Conservation (phyloP, 1,140 invertebrate species). For the Calliphora vicina region DNA sequence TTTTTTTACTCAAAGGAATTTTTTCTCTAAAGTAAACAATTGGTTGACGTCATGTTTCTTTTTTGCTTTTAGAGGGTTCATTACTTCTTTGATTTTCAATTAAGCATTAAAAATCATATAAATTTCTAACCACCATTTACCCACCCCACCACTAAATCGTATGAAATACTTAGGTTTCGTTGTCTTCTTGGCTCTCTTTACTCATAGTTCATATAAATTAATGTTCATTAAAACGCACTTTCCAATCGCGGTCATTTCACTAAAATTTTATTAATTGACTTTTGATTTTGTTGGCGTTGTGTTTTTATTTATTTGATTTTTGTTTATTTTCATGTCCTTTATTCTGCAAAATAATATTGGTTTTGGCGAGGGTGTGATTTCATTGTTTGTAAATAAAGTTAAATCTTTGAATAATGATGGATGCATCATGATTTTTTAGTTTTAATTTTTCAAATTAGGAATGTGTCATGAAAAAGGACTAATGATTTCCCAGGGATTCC, state of each 20-base stretch:
- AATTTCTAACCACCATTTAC: not conserved
- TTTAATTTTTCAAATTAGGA: no score
- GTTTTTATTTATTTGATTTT: not conserved
- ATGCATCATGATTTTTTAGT: no score
- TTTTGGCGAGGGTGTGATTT: not conserved
- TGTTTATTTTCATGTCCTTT: not conserved
- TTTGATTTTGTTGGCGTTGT: not conserved
- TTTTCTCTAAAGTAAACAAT: constrained; percentile 52
- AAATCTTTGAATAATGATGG: no score
- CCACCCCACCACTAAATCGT: not conserved
- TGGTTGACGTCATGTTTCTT: constrained; percentile 53
- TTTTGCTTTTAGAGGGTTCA: not conserved
- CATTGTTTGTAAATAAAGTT: constrained; percentile 35
- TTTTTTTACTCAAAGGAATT: constrained; percentile 1
- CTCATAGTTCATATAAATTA: no score
- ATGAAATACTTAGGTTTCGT: not conserved
- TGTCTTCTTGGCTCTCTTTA: not conserved
- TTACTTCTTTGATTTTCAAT: constrained; percentile 60
- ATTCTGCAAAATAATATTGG: not conserved
- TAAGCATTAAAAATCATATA: constrained; percentile 59
- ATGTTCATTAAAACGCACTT: not conserved
- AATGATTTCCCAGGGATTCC: no score
- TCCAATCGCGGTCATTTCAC: not conserved
- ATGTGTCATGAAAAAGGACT: no score
- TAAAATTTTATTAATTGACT: not conserved